Conservation (phyloP, 2,113 vertebrate genomes). For the Cromileptes altivelis region DNA sequence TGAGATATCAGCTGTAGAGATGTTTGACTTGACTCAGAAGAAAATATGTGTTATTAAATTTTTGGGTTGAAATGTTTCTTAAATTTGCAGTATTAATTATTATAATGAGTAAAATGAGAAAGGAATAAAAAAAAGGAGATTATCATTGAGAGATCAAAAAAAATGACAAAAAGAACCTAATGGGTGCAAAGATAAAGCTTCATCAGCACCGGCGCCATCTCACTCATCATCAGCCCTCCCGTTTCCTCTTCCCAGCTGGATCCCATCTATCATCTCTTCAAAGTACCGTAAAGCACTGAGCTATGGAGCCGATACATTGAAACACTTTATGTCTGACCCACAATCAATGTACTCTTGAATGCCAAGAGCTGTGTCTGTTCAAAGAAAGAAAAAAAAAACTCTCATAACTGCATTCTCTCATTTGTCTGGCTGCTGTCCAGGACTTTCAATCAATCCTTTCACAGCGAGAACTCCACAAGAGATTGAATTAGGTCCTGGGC, state of each 20-base stretch:
- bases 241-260: constrained; percentile 20
- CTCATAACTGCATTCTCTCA: constrained; percentile 46
- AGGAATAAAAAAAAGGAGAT: not conserved
- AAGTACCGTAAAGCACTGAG: constrained; percentile 30
- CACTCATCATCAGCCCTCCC: constrained; percentile 17
- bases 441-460: constrained; percentile 71
- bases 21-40: too few species aligned
- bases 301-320: constrained; percentile 13
- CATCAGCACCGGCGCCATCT: constrained; percentile 22
- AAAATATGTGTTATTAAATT: too few species aligned
- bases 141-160: not conserved
- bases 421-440: constrained; percentile 45
- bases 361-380: constrained; percentile 38
- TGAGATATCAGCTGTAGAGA: too few species aligned
- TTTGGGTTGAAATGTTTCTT: too few species aligned
- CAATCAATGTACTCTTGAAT: constrained; percentile 47
- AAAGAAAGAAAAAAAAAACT: constrained; percentile 15
- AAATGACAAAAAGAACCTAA: constrained; percentile 30
- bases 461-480: constrained; percentile 55
- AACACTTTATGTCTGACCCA: constrained; percentile 36
- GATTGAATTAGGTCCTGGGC: constrained; percentile 69
- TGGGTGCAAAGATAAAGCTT: constrained; percentile 30
- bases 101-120: constrained; percentile 4
- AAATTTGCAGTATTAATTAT: constrained; percentile 15
- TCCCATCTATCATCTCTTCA: constrained; percentile 41